Evolutionary conservation across 2,888 invertebrate genomes (phyloP), one percentile per base, ranked within the genome.

Genomic region (Pristionchus arcanus): DNA sequence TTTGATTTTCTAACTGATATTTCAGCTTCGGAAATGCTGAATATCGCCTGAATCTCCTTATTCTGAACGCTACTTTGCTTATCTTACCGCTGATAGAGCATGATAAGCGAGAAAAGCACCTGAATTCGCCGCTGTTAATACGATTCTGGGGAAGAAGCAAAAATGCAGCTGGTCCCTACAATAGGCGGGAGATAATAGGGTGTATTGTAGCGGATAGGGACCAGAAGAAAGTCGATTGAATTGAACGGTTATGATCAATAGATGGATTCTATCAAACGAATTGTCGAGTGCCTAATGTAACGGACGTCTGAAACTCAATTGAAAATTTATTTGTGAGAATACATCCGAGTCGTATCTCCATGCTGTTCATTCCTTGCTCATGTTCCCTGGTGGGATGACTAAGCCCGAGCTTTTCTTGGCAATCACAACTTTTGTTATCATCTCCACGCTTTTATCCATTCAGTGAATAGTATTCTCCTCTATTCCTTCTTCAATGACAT

Each of bases 141-240:
- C n/a, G 68, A 71, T 71, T 31, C 68, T 19, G 68, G n/a, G n/a
- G n/a, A n/a, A 21, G 34, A 66, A 71, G 68, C 63, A n/a, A 71
- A 71, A 71, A 71, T 71, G 68, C 68, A 71, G 68, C 68, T 34
- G 68, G 31, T 59, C 59, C n/a, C 31, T 71, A 71, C 68, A 71
- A 71, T 31, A 31, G 74, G 31, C 7, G 25, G 77, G 25, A 77
- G 25, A 77, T 25, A 42, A 77, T 42, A 77, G 77, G 42, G 77
- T 11, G 11, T 7, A 63, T 63, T n/a, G 63, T 63, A 63, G 25
- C n/a, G 63, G n/a, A 7, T 25, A n/a, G 63, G 63, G 63, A n/a
- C 63, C 63, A 63, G 63, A 1, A n/a, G 63, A 25, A 21, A 55
- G 21, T 55, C 42, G 42, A 49, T 21, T 19, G 55, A 5, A 21